Percentiles rank a stretch among this genome's conserved stretches.
Evolutionary conservation across 2,113 vertebrate genomes (phyloP).

Genomic region (Anarrhichthys ocellatus): DNA sequence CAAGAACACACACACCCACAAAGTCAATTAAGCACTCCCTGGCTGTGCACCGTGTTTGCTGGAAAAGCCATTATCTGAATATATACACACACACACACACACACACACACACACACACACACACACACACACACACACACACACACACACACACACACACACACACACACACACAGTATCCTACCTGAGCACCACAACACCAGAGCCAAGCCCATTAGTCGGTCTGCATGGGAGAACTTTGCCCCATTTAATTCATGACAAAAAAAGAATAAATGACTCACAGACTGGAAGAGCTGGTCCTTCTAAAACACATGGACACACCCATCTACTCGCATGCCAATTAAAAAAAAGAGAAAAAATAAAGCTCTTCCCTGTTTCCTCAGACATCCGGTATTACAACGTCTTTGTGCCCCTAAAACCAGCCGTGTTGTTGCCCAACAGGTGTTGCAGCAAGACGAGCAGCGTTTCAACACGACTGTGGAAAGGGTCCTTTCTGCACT

Average conservation of each 20-base stretch:
- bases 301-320: background rate
- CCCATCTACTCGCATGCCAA: background rate
- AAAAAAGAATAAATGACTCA: background rate
- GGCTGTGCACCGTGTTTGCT: constrained; percentile 37
- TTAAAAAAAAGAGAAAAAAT: background rate
- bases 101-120: background rate
- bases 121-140: background rate
- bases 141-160: background rate
- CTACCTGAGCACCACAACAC: background rate
- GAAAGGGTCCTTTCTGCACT: background rate
- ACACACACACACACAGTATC: background rate
- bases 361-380: background rate
- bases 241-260: background rate
- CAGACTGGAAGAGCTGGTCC: background rate
- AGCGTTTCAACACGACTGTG: background rate
- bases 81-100: background rate
- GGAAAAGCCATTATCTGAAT: constrained; percentile 33
- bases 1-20: constrained; percentile 54
- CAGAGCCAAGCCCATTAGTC: background rate
- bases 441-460: background rate
- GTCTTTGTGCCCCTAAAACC: background rate
- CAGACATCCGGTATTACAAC: background rate
- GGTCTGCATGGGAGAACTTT: background rate
- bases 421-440: background rate
- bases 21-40: constrained; percentile 77